Base-by-base conservation (phyloP, 2,888 invertebrate species). In the Criorhina ranunculi region DNA sequence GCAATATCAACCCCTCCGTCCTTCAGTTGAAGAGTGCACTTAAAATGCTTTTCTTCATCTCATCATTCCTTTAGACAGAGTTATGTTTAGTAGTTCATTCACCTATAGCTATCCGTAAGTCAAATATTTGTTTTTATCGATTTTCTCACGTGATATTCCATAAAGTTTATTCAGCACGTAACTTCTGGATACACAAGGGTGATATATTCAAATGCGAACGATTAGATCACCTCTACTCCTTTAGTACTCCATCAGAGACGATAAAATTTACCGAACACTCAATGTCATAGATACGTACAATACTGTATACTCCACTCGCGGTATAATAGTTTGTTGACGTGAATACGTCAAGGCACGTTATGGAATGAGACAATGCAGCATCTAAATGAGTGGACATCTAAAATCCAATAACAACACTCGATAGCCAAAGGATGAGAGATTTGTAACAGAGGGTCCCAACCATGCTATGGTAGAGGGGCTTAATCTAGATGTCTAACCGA, bases 201-300 rank as follows among this genome's bases (percentile, higher is more conserved):
- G n/a, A n/a, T 2, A 11, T 12, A 9, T 24, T 4, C 11, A 5
- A 17, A 24, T 24, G 12, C 29, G 15, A n/a, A 6, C 5, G n/a
- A n/a, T 7, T 5, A 6, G 6, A 19, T 19, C 2, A 29, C 3
- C 5, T 9, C 46, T 19, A 9, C n/a, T 42, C 17, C 40, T 29
- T 12, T 42, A n/a, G 24, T 42, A 17, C 19, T 57, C 37, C 37
- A 40, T 59, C 42, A 59, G 29, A 29, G 29, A 31, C 40, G 59
- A 59, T 24, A 59, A 42, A 29, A 59, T 59, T 59, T 59, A n/a
- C 6, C 0, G 29, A 59, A 15, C 42, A 42, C 59, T 59, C 29
- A 42, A 12, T 12, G 0, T 8, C 24, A 12, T 42, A 7, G 11
- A 37, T 37, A 17, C 17, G 19, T 17, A 55, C 12, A 24, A 24